Evolutionary conservation across 1,140 invertebrate species (phyloP).

Genomic region (Cyphomyrmex costatus): DNA sequence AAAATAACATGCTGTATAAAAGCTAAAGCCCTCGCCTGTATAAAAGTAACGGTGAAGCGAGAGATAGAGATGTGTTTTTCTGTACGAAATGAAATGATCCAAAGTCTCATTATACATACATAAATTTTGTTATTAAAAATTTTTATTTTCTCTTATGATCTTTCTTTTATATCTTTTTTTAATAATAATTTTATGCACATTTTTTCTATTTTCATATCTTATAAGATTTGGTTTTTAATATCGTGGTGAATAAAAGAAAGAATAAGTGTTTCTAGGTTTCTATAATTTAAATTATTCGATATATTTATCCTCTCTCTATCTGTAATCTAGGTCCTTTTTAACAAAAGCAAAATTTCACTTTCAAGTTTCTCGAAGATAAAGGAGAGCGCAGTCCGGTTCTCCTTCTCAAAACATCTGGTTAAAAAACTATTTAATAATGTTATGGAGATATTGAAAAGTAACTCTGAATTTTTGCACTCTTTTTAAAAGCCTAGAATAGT

Average conservation of each 20-base stretch:
- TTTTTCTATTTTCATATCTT: neutral
- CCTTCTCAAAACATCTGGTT: too few relatives aligned
- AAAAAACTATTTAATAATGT: too few relatives aligned
- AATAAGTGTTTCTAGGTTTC: neutral
- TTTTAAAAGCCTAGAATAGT: too few relatives aligned
- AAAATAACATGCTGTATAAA: conserved; percentile 70
- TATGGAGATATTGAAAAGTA: too few relatives aligned
- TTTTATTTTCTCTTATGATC: neutral
- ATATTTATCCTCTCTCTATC: too few relatives aligned
- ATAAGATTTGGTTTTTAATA: neutral
- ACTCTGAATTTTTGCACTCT: too few relatives aligned
- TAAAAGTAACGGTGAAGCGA: neutral
- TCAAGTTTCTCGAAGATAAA: too few relatives aligned
- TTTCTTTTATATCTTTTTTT: neutral
- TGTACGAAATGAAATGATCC: neutral
- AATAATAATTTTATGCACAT: neutral
- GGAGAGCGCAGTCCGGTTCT: too few relatives aligned
- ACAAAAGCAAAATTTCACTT: too few relatives aligned
- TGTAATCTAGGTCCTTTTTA: too few relatives aligned
- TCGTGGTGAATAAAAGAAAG: neutral
- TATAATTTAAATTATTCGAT: neutral
- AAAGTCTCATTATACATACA: neutral
- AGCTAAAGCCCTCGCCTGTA: conserved; percentile 37
- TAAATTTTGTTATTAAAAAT: neutral
- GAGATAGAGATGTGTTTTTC: neutral